phyloP scores from a whole-genome alignment of 2,113 vertebrate species.

The Ameiurus melas region DNA sequence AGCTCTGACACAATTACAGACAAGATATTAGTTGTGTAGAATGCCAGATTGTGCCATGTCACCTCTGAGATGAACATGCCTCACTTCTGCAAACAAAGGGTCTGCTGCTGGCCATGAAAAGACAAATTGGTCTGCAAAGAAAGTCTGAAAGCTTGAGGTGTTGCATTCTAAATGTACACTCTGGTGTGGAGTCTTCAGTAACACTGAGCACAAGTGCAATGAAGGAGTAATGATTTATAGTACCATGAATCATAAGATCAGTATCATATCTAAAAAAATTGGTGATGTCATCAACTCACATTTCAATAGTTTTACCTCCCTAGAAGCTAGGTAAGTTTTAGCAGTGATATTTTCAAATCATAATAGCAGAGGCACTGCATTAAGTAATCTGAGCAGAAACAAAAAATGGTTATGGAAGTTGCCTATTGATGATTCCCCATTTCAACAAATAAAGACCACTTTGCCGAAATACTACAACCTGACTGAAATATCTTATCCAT shows the following conservation, averaged over 20 bases:
- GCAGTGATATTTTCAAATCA: not conserved
- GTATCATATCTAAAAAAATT: not conserved
- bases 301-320: not conserved
- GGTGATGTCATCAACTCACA: not conserved
- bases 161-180: not conserved
- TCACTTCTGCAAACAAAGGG: not conserved
- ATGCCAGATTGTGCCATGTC: not conserved
- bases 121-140: not conserved
- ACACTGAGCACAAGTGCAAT: not conserved
- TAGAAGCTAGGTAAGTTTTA: not conserved
- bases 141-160: not conserved
- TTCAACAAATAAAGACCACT: not conserved
- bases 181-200: not conserved
- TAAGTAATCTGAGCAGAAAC: no score
- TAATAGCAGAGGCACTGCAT: not conserved
- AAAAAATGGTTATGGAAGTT: not conserved
- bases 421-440: not conserved
- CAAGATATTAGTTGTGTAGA: constrained; percentile 7
- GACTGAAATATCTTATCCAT: not conserved
- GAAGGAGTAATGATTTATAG: not conserved
- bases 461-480: not conserved
- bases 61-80: constrained; percentile 15
- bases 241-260: not conserved
- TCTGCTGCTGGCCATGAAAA: not conserved
- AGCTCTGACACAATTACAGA: constrained; percentile 33